Evolutionary conservation across 2,113 vertebrate genomes (phyloP), one percentile per base, ranked within the genome.

Genomic region (Potamarius usumacintae): DNA sequence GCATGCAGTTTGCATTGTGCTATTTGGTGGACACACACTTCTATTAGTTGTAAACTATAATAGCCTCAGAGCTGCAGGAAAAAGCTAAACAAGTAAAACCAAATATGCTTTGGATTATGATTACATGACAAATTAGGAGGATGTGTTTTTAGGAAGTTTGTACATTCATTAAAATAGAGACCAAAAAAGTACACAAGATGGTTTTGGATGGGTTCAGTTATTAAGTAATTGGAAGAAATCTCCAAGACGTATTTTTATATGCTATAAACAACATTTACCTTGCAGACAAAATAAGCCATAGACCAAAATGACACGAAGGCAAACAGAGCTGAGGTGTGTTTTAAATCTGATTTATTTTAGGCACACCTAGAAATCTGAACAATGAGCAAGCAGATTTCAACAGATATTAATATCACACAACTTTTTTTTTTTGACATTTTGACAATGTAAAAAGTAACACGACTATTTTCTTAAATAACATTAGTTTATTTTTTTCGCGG

Each of bases 311-410:
- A 25, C 74, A 52, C 22, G 48, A 77, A n/a, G 48, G 74, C 48
- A 77, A 80, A 80, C 78, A 80, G 25, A 80, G 7, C 55, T 58
- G 15, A 58, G 78, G 17, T 58, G 78, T 81, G 78, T 81, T 30
- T 3, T 42, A 42, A 42, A 42, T 42, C 55, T 81, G 53, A 81
- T 20, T 58, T 34, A 60, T 34, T 34, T 15, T 20, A 58, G 55
- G 55, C 55, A 60, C 78, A n/a, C 74, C 74, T 53, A 53, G 48
- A 77, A 81, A 34, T 27, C 78, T 30, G 52, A 79, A 79, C n/a
- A 57, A 30, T 30, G 14, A 80, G 34, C 78, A 58, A 57, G n/a
- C 79, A 81, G 30, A 81, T 60, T 81, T 60, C 55, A 81, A 34
- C 7, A 81, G 12, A 81, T 81, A 62, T 62, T 22, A 34, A 60